Evolutionary conservation across 2,888 invertebrate genomes (phyloP).

Genomic region (Adelognathus sp.): DNA sequence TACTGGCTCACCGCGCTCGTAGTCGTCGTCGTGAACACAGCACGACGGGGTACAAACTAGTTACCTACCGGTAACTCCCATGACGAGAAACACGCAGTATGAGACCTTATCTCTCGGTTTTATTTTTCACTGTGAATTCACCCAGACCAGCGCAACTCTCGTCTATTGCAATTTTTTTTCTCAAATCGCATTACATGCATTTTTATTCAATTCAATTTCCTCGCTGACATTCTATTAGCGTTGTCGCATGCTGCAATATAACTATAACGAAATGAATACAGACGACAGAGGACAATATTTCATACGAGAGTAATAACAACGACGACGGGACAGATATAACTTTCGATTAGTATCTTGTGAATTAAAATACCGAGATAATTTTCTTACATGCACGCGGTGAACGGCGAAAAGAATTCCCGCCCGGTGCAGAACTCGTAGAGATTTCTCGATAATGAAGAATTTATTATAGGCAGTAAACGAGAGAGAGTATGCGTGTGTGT

Average conservation of each 20-base stretch:
- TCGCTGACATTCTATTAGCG: neutral
- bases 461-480: slow-evolving; percentile 39
- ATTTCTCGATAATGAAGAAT: slow-evolving; percentile 56
- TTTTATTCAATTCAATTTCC: neutral
- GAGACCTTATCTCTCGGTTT: slow-evolving; percentile 19
- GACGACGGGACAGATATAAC: neutral
- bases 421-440: slow-evolving; percentile 32
- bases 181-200: neutral
- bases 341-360: slow-evolving; percentile 50
- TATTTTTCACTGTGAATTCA: neutral
- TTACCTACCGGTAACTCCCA: slow-evolving; percentile 57
- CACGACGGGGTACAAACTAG: slow-evolving; percentile 62
- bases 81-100: slow-evolving; percentile 24
- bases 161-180: neutral
- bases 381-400: slow-evolving; percentile 1
- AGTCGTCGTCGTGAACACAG: too few species aligned
- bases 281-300: slow-evolving; percentile 29
- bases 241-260: neutral
- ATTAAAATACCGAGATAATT: slow-evolving; percentile 51
- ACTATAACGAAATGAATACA: neutral
- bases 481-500: too few species aligned
- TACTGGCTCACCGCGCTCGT: slow-evolving; percentile 55
- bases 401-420: slow-evolving; percentile 1
- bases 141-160: neutral
- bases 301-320: slow-evolving; percentile 27